phyloP scores from a whole-genome alignment of 2,888 invertebrate species.

The Sisyra nigra region DNA sequence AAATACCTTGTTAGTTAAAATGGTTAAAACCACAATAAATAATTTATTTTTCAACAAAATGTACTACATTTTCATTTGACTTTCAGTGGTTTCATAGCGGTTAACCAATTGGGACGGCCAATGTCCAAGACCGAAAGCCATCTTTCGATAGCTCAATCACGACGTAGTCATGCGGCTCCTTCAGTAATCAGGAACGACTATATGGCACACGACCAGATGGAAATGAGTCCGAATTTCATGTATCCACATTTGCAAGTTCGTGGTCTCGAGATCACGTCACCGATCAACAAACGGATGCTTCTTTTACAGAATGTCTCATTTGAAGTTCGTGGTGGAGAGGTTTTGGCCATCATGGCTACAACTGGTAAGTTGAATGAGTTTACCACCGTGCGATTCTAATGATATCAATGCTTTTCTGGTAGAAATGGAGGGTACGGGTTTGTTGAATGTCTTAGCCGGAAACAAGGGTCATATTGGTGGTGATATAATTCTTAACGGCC shows the following conservation, averaged over 20 bases:
- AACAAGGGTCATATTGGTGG: conserved; percentile 42
- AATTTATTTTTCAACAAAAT: too few relatives aligned
- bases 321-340: conserved; percentile 81
- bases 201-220: conserved; percentile 34
- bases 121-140: conserved; percentile 49
- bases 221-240: conserved; percentile 29
- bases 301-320: conserved; percentile 63
- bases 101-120: conserved; percentile 36
- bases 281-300: conserved; percentile 35
- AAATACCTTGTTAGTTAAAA: too few relatives aligned
- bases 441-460: conserved; percentile 77
- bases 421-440: conserved; percentile 68
- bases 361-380: conserved; percentile 27
- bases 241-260: conserved; percentile 52
- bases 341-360: conserved; percentile 81
- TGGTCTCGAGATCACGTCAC: conserved; percentile 43
- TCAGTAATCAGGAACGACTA: conserved; percentile 40
- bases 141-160: conserved; percentile 36
- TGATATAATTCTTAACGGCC: conserved; percentile 76
- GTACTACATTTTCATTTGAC: too few relatives aligned
- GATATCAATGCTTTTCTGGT: conserved; percentile 11
- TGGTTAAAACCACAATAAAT: too few relatives aligned
- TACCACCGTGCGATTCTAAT: conserved; percentile 4
- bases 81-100: conserved; percentile 31
- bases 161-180: conserved; percentile 25